Evolutionary conservation across 2,113 vertebrate species (phyloP), one percentile per base, ranked within the genome.

Genomic region (Neoarius graeffei): DNA sequence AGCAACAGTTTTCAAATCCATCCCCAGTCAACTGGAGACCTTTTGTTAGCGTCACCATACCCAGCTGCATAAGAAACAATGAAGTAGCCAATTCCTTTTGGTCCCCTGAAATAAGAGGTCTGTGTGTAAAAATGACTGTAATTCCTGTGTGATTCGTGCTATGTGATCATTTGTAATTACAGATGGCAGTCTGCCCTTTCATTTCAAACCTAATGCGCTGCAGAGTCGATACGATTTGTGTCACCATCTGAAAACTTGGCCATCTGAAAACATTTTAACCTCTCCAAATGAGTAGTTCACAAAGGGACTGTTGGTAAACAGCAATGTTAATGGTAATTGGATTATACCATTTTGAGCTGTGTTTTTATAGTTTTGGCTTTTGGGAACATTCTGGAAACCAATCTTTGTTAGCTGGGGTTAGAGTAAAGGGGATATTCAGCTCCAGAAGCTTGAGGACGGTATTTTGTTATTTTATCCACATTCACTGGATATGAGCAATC

Each of bases 111-210:
- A 82, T 82, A 27, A 35, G 56, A 59, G 56, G 56, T 35, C 56
- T 59, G 80, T 7, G 57, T 82, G 57, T 6, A 82, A 82, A 82
- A 82, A 82, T 42, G 19, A 25, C 80, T 62, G 80, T 62, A 82
- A 82, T 48, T 48, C 80, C 80, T 60, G 13, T 5, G 3, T 62
- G 57, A 82, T 48, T 82, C 80, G 25, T 62, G 30, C 57, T 57
- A 82, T 82, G 80, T 62, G 80, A 82, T 14, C 57, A 30, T 62
- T 62, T 11, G 80, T 62, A 82, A 62, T 57, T 82, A 62, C 30
- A 62, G 80, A 30, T 82, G 80, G 80, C 80, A 82, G 80, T 62
- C 80, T 82, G 80, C 9, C 80, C 80, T 82, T 82, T 82, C 80
- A 25, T 62, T 82, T 62, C 59, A 42, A 82, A 62, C 7, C 35